Evolutionary conservation across 1,140 invertebrate species (phyloP).

Genomic region (Dendrolimus punctatus): DNA sequence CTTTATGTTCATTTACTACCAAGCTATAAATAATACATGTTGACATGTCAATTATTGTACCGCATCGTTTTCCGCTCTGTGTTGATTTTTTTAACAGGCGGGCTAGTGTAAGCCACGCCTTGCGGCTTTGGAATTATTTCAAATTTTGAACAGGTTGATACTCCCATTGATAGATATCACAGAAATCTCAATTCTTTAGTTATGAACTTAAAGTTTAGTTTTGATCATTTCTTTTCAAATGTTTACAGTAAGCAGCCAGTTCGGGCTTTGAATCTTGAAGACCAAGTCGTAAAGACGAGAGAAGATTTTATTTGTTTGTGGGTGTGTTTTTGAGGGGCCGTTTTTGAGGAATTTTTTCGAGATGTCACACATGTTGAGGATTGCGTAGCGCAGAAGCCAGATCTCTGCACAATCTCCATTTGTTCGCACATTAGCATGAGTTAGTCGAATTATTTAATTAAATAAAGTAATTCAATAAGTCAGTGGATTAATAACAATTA

Average conservation of each 20-base stretch:
- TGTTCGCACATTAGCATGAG: slow-evolving; percentile 66
- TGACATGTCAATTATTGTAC: slow-evolving; percentile 63
- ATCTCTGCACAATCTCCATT: slow-evolving; percentile 62
- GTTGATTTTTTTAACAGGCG: slow-evolving; percentile 44
- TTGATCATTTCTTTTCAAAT: not conserved
- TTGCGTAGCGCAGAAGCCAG: slow-evolving; percentile 46
- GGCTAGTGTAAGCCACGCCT: slow-evolving; percentile 47
- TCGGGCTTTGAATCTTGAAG: slow-evolving; percentile 16
- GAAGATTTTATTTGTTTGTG: slow-evolving; percentile 14
- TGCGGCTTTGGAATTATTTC: slow-evolving; percentile 20
- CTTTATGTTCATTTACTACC: slow-evolving; percentile 51
- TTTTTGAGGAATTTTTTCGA: slow-evolving; percentile 39
- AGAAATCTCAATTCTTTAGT: not conserved
- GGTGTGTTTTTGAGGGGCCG: slow-evolving; percentile 35
- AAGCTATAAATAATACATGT: slow-evolving; percentile 56
- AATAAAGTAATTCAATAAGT: slow-evolving; percentile 67
- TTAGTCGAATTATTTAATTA: slow-evolving; percentile 70
- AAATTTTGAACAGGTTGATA: slow-evolving; percentile 27
- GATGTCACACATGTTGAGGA: slow-evolving; percentile 42
- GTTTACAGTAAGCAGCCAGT: not conserved
- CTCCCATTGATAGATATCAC: slow-evolving; percentile 19
- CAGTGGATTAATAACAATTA: slow-evolving; percentile 66
- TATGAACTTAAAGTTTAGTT: slow-evolving; percentile 7
- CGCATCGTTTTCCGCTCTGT: slow-evolving; percentile 45
- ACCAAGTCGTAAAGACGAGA: slow-evolving; percentile 10